phyloP scores from a whole-genome alignment of 2,888 invertebrate species.

The Girardia tigrina region DNA sequence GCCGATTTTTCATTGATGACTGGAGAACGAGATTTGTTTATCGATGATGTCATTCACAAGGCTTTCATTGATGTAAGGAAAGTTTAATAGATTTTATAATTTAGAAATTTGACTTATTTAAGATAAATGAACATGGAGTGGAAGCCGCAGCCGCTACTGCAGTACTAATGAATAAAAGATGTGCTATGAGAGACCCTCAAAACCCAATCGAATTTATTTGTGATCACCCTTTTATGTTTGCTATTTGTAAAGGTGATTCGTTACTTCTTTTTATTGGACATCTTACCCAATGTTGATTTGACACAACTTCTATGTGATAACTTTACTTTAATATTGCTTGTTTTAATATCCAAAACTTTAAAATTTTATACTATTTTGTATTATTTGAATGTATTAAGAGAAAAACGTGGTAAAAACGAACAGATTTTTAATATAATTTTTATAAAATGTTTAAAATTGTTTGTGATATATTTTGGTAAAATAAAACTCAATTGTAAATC shows the following conservation, averaged over 20 bases:
- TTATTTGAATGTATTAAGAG: too few relatives aligned
- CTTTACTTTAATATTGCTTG: too few relatives aligned
- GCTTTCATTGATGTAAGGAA: conserved; percentile 12
- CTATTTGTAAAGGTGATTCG: not conserved
- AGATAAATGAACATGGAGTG: not conserved
- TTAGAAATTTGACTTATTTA: too few relatives aligned
- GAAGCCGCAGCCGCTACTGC: not conserved
- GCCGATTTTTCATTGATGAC: not conserved
- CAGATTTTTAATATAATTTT: too few relatives aligned
- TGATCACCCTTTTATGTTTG: not conserved
- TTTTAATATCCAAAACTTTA: too few relatives aligned
- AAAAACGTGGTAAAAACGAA: too few relatives aligned
- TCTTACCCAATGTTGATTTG: not conserved
- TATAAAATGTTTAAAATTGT: too few relatives aligned
- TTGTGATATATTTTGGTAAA: too few relatives aligned
- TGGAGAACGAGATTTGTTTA: not conserved
- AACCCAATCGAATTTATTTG: not conserved
- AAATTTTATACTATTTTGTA: too few relatives aligned
- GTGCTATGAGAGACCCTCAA: not conserved
- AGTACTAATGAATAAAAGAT: not conserved
- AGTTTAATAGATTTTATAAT: too few relatives aligned
- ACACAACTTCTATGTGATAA: too few relatives aligned
- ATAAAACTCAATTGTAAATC: too few relatives aligned
- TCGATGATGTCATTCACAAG: not conserved
- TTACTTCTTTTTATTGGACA: not conserved